Conservation (phyloP, 2,888 invertebrate genomes). For the Polietes domitor region DNA sequence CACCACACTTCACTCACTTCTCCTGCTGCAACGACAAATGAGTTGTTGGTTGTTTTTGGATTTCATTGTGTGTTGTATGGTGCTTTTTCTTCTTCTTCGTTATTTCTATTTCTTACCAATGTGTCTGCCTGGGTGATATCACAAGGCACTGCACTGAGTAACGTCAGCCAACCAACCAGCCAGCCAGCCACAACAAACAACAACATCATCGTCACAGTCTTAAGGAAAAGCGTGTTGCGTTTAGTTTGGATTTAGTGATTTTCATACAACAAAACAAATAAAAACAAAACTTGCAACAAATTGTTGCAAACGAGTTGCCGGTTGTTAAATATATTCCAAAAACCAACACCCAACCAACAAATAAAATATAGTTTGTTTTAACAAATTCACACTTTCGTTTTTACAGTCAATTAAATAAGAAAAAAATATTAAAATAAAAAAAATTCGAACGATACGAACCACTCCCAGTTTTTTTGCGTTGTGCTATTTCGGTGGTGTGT, state of each 20-base stretch:
- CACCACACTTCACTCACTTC: too few species aligned
- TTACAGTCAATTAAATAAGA: constrained; percentile 47
- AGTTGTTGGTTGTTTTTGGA: not conserved
- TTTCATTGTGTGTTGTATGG: not conserved
- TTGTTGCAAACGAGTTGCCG: constrained; percentile 28
- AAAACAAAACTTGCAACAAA: constrained; percentile 28
- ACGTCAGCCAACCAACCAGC: too few species aligned
- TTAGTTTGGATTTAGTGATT: constrained; percentile 1
- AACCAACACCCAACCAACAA: not conserved
- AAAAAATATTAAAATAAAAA: constrained; percentile 15
- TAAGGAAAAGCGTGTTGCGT: not conserved
- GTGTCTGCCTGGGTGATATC: constrained; percentile 9
- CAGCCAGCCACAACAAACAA: not conserved
- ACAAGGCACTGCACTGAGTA: not conserved
- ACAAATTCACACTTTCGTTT: constrained; percentile 63
- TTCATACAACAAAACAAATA: not conserved
- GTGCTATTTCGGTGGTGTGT: constrained; percentile 34
- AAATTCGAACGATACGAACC: constrained; percentile 23
- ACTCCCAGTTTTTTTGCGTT: constrained; percentile 53
- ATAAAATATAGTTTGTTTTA: constrained; percentile 23
- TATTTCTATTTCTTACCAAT: constrained; percentile 47
- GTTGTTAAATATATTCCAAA: not conserved
- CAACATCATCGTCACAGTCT: not conserved
- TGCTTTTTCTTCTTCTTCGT: not conserved
- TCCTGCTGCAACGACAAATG: not conserved